Evolutionary conservation across 2,888 invertebrate genomes (phyloP).

Genomic region (Epistrophe grossulariae): DNA sequence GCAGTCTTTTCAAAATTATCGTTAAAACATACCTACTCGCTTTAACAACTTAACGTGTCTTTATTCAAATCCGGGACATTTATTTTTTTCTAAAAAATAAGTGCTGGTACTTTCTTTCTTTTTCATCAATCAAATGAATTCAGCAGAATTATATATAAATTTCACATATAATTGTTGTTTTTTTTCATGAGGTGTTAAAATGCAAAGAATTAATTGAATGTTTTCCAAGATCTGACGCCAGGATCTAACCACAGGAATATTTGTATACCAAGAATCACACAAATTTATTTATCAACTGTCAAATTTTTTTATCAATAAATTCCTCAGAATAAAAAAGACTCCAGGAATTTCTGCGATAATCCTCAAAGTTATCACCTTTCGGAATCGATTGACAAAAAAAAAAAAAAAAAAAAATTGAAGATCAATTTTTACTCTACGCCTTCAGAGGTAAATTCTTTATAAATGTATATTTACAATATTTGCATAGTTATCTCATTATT

Average conservation of each 20-base stretch:
- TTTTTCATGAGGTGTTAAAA: not conserved
- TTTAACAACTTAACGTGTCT: no score
- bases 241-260: not conserved
- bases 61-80: no score
- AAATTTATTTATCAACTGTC: conserved; percentile 7
- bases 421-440: not conserved
- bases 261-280: not conserved
- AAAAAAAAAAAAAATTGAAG: not conserved
- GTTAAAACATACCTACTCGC: no score
- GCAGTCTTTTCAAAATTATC: no score
- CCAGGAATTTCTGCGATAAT: conserved; percentile 1
- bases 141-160: no score
- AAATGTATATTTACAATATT: not conserved
- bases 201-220: not conserved
- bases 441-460: not conserved
- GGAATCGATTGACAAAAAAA: not conserved
- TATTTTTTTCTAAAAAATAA: no score
- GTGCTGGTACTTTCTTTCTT: no score
- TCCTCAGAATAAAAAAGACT: not conserved
- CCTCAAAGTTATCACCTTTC: not conserved
- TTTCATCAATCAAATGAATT: no score
- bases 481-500: conserved; percentile 20
- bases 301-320: conserved; percentile 18
- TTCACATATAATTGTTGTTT: no score
- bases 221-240: not conserved